Conservation (phyloP, 2,113 vertebrate species). For the Oreotragus oreotragus region DNA sequence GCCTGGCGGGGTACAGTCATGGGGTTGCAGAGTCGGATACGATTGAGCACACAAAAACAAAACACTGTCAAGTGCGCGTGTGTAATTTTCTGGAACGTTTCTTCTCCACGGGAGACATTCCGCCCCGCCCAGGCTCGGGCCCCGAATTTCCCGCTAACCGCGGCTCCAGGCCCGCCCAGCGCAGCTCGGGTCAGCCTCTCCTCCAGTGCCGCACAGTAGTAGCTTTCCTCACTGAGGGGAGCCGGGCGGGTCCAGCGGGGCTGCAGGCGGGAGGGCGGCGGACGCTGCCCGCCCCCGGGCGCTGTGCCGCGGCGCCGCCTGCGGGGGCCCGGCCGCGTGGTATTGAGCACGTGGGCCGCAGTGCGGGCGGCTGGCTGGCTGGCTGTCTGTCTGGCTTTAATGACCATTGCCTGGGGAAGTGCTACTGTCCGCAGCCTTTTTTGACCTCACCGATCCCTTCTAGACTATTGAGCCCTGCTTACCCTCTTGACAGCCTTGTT, state of each 20-base stretch:
- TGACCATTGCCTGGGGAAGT: background rate
- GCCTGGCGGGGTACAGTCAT: background rate
- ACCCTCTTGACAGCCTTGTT: background rate
- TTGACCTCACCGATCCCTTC: background rate
- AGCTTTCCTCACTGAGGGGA: no score
- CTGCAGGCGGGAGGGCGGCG: no score
- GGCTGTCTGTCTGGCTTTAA: no score
- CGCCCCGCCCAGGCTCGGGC: background rate
- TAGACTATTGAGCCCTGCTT: background rate
- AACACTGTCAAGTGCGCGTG: background rate
- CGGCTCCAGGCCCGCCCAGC: background rate
- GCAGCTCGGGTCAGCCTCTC: background rate
- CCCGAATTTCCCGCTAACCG: background rate
- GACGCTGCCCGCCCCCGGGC: no score
- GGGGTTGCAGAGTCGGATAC: background rate
- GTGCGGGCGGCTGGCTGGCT: no score
- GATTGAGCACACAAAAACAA: background rate
- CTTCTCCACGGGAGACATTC: background rate
- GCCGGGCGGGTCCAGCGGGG: no score
- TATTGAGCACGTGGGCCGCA: background rate
- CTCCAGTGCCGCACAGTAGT: background rate
- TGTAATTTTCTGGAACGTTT: background rate
- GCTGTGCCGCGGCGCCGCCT: background rate
- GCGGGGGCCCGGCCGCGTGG: background rate
- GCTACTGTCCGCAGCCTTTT: background rate